Percentiles rank a stretch among this genome's conserved stretches.
Conservation (phyloP, 2,888 invertebrate genomes). For the Nudaria mundana region DNA sequence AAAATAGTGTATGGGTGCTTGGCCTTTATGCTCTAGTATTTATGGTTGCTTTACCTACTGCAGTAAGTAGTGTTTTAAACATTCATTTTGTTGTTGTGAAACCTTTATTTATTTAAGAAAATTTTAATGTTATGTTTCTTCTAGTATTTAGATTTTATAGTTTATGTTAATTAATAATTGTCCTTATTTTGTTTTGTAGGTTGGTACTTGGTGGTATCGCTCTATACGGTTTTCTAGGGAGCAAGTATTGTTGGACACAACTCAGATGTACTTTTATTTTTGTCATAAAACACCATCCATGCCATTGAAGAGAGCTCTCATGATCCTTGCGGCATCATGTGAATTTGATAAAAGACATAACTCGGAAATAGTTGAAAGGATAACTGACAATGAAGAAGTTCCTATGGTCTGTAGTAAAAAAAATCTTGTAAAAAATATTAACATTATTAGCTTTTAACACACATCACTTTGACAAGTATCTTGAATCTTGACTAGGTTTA, state of each 20-base stretch:
- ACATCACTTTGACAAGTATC: too few species aligned
- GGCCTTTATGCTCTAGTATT: conserved; percentile 97
- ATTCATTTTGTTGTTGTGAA: too few species aligned
- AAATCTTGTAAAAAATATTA: not conserved
- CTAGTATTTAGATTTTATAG: not conserved
- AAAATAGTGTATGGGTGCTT: conserved; percentile 98
- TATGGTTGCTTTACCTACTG: conserved; percentile 97
- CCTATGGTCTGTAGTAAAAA: conserved; percentile 84
- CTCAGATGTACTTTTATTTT: conserved; percentile 97
- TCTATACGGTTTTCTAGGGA: conserved; percentile 98
- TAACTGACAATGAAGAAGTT: conserved; percentile 97
- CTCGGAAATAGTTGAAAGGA: conserved; percentile 95
- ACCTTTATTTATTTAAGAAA: too few species aligned
- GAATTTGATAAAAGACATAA: conserved; percentile 98
- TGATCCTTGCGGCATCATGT: conserved; percentile 97
- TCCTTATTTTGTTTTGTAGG: conserved; percentile 55
- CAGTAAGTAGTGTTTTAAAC: conserved; percentile 75
- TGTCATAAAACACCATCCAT: conserved; percentile 98
- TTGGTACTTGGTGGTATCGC: conserved; percentile 99
- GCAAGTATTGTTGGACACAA: conserved; percentile 97
- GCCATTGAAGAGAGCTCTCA: conserved; percentile 96
- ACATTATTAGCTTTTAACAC: too few species aligned
- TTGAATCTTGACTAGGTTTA: too few species aligned
- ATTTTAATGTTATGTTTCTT: too few species aligned
- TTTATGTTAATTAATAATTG: conserved; percentile 3